Evolutionary conservation across 2,888 invertebrate species (phyloP).

Genomic region (Octodonta nipae): DNA sequence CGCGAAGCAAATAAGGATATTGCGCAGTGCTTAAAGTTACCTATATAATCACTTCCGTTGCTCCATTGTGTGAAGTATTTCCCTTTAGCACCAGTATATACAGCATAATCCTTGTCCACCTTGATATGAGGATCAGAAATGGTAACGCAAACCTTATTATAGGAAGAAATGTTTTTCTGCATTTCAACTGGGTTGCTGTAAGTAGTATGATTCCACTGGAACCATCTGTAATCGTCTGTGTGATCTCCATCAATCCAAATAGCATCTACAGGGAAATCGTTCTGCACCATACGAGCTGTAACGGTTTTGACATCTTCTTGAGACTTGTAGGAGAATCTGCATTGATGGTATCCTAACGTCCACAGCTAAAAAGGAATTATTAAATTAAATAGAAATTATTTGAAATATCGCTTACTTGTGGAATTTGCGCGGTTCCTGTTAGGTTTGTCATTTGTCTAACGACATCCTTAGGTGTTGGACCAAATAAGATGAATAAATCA

Average conservation of each 20-base stretch:
- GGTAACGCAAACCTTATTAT: slow-evolving; percentile 78
- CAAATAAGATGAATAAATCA: slow-evolving; percentile 80
- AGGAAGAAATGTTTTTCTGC: slow-evolving; percentile 71
- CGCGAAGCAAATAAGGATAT: no score
- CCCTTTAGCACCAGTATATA: slow-evolving; percentile 68
- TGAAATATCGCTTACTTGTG: no score
- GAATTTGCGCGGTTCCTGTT: slow-evolving; percentile 78
- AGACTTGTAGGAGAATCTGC: slow-evolving; percentile 51
- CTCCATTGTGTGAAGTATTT: slow-evolving; percentile 12
- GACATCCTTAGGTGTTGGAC: slow-evolving; percentile 69
- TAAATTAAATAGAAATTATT: background rate
- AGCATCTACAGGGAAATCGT: slow-evolving; percentile 85
- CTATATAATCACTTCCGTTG: slow-evolving; percentile 12
- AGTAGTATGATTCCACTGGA: slow-evolving; percentile 79
- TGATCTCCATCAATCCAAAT: slow-evolving; percentile 98
- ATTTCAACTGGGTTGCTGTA: slow-evolving; percentile 59
- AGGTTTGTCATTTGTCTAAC: slow-evolving; percentile 73
- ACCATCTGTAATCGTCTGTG: slow-evolving; percentile 88
- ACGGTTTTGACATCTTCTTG: slow-evolving; percentile 78
- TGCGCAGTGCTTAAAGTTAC: no score
- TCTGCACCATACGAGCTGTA: slow-evolving; percentile 65
- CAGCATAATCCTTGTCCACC: slow-evolving; percentile 69
- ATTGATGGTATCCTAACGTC: slow-evolving; percentile 17
- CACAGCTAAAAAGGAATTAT: slow-evolving; percentile 9
- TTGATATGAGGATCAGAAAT: slow-evolving; percentile 97